Base-by-base conservation (phyloP, 2,113 vertebrate species). In the Eleginops maclovinus region DNA sequence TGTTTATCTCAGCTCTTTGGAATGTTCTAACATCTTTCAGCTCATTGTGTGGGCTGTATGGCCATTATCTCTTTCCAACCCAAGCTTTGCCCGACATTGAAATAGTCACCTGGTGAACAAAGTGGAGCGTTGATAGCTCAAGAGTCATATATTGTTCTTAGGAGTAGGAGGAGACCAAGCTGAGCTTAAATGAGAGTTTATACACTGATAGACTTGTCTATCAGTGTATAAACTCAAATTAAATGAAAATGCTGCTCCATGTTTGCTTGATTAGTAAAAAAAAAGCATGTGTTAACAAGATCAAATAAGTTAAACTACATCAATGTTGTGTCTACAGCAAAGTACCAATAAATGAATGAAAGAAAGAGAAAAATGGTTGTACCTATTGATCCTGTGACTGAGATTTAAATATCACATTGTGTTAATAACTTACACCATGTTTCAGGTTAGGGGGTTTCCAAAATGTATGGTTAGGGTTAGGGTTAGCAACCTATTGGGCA, bases 371-470 rank as follows among this genome's bases (percentile, higher is more conserved):
- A 11, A 11, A 44, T 15, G 43, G 43, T 44, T 3, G 43, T 44
- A 12, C 13, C 14, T 44, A 44, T 13, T 13, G 43, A 44, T 13
- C 13, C 43, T 44, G 3, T 44, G 43, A 44, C 10, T 13, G 43
- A 44, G 13, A 44, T 44, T 14, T 44, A 44, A 44, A 44, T 13
- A 44, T 44, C 43, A 13, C 11, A 13, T 11, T 8, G 5, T 31
- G 26, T 56, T 56, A 17, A 14, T 9, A 41, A 19, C 19, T 55
- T 55, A 43, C 15, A 9, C 28, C n/a, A 41, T 4, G 3, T 12
- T 69, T 22, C 66, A 54, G n/a, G 47, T 53, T 53, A 41, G n/a
- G 31, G 28, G 19, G 28, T 36, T 66, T 66, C 19, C 12, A 21
- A 50, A 67, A 22, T 51, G 13, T 36, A 58, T 4, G 31, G 31